Base-by-base conservation (phyloP, 2,888 invertebrate species). In the Mythimna ferrago region DNA sequence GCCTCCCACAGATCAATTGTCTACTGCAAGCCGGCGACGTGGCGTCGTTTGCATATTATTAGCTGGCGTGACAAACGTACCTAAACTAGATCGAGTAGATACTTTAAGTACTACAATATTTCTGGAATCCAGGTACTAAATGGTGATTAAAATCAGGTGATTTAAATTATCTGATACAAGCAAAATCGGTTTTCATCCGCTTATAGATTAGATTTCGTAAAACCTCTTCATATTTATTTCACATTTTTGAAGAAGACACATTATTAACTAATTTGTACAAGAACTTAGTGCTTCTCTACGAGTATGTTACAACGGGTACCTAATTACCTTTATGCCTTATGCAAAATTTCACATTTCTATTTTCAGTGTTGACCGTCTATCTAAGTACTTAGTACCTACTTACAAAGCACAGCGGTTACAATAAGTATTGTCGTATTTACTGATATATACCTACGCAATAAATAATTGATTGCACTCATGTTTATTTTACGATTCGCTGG, bases 1-100 rank as follows among this genome's bases (percentile, higher is more conserved):
- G 63, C 61, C 60, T 44, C 83, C 72, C 51, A 78, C 53, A 61
- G 56, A 82, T 82, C 78, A 78, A 78, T 82, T 73, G 79, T 71
- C 68, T 73, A 26, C 63, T 60, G 54, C 32, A 62, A 41, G 41
- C 6, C 32, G 21, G 19, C 63, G 54, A 56, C 56, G 60, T 60
- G 14, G 21, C 21, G 41, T 38, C n/a, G 53, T 68, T 66, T 75
- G 21, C 44, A 41, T 64, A 70, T 74, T 67, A 56, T 74, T 70
- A 56, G 16, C 32, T 66, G 14, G 11, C 26, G 61, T 26, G 11
- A 21, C 19, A 6, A 7, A n/a, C 26, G 10, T 19, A n/a, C n/a
- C n/a, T n/a, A 19, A 16, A 48, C 48, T 48, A 4, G 5, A 54
- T 41, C 11, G 41, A 26, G 11, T 32, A 54, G 26, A n/a, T 44